A percentile compares a stretch with the other conserved stretches of the same genome.
Conservation (phyloP, 2,797 vertebrate species). For the Anisognathus igniventris region DNA sequence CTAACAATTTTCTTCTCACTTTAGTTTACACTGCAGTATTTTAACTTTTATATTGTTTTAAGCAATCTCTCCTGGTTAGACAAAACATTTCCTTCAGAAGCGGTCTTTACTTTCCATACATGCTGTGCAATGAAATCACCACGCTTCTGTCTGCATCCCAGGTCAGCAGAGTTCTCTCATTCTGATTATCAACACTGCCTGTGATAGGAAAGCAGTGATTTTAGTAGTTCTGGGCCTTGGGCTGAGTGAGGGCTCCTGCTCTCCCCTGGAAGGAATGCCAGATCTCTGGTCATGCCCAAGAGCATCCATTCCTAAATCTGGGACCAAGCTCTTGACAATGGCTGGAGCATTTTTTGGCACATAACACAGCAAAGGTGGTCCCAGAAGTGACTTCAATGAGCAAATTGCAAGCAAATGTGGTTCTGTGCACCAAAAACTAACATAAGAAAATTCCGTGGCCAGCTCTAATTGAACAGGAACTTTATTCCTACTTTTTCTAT, state of each 20-base stretch:
- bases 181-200: neutral
- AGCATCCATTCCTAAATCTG: neutral
- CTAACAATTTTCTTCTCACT: neutral
- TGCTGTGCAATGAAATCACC: neutral
- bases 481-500: neutral
- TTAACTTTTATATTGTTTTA: neutral
- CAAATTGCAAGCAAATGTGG: neutral
- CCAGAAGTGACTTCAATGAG: neutral
- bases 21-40: neutral
- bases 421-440: neutral
- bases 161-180: neutral
- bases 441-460: neutral
- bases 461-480: neutral
- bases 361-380: neutral
- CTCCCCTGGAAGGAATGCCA: conserved; percentile 15
- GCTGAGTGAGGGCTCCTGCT: neutral
- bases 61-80: neutral
- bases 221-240: neutral
- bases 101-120: neutral
- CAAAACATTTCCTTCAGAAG: neutral
- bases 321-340: neutral
- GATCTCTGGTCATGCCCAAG: neutral
- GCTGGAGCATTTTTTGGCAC: neutral
- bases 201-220: neutral
- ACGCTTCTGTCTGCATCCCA: neutral